Conservation (phyloP, 2,797 vertebrate species). For the Leptodactylus fallax region DNA sequence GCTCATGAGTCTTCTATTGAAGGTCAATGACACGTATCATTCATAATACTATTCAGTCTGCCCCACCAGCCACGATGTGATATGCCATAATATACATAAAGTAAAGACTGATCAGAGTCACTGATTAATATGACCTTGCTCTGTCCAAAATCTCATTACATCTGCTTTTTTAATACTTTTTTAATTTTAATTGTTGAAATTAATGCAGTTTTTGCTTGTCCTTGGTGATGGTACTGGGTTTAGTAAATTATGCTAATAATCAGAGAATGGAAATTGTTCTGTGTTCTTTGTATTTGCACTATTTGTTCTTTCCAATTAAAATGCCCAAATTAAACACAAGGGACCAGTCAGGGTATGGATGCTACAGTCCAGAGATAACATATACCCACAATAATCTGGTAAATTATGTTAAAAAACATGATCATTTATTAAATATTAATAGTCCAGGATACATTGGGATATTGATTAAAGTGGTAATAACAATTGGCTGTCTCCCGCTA, state of each 20-base stretch:
- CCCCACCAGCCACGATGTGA: neutral
- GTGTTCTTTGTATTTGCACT: conserved; percentile 4
- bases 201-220: neutral
- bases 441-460: neutral
- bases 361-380: neutral
- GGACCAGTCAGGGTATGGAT: neutral
- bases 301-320: conserved; percentile 20
- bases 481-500: too few species aligned
- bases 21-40: too few species aligned
- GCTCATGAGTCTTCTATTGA: too few species aligned
- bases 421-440: neutral
- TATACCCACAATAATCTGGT: neutral
- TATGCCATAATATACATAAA: neutral
- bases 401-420: neutral
- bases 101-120: neutral
- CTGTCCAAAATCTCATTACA: neutral
- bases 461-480: neutral
- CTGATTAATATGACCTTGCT: neutral
- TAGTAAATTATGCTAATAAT: conserved; percentile 22
- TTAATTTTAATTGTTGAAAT: neutral
- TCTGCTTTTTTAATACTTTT: neutral
- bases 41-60: too few species aligned
- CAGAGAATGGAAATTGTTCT: conserved; percentile 17
- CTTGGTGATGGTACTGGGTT: neutral
- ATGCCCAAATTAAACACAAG: conserved; percentile 40